Evolutionary conservation across 2,888 invertebrate species (phyloP), one percentile per base, ranked within the genome.

Genomic region (Agrochola lota): DNA sequence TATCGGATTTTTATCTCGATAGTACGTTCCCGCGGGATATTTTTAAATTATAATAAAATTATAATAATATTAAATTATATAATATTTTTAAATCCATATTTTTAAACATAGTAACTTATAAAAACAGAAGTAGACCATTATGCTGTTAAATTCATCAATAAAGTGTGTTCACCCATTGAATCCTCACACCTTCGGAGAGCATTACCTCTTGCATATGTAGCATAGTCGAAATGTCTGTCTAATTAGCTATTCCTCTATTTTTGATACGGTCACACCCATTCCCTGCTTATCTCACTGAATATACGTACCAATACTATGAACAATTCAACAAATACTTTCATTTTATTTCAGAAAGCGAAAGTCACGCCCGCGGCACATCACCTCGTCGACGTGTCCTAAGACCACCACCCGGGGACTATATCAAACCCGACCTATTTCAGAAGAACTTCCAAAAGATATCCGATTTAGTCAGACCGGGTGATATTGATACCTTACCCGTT

Each of bases 371-470:
- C 2, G 93, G 93, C 0, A 87, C 93, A 0, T 96, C 96, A 0
- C 96, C 96, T 0, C 91, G 95, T 1, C 93, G 96, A 11, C 97
- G 97, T 62, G 90, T 97, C 3, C 92, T 97, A 0, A 97, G 97
- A 74, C 97, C 97, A 0, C 97, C 97, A 12, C 97, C 97, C 0
- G 95, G 94, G 0, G 97, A 97, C 85, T 97, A 97, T 86, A 97
- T 97, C 73, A 97, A 97, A 87, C 97, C 97, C 0, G 97, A 97
- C 84, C 90, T 97, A 1, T 97, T 97, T 84, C 96, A 97, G 81
- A 97, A 97, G 92, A 96, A 94, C 80, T 97, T 97, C 83, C 96
- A 96, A 67, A 97, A 97, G 85, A 96, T 97, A 84, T 94, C 96
- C 0, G 97, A 97, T 71, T 84, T 97, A 7, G 95, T 96, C 9